These are phyloP conservation scores for Philopotamus ludificatus DNA, from an alignment of 1,140 invertebrate species.

Conservation along the genomic window DNA sequence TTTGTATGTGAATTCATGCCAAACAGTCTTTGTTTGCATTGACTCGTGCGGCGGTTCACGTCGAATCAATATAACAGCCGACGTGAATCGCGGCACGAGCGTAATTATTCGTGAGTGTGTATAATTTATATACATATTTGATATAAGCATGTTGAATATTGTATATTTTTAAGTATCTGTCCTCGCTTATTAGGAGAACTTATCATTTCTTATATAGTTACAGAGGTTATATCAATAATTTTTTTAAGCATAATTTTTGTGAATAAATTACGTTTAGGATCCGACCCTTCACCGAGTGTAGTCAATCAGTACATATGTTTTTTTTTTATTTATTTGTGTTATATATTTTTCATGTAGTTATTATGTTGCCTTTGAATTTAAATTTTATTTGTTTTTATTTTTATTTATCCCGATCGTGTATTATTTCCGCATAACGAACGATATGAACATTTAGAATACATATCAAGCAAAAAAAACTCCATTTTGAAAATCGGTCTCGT, in stretches of 20 bases:
- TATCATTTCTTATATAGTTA: slow-evolving; percentile 32
- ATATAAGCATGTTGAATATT: background rate
- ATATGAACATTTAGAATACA: too few species aligned
- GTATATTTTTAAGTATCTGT: slow-evolving; percentile 18
- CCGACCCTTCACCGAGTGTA: slow-evolving; percentile 3
- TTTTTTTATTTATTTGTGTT: slow-evolving; percentile 42
- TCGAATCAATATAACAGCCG: too few species aligned
- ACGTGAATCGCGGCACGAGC: too few species aligned
- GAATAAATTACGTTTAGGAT: slow-evolving; percentile 8
- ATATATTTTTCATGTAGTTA: slow-evolving; percentile 42
- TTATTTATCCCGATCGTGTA: too few species aligned
- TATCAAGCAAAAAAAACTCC: too few species aligned
- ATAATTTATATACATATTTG: slow-evolving; percentile 2
- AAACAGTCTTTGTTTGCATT: slow-evolving; percentile 9
- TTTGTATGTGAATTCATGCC: background rate
- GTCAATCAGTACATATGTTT: slow-evolving; percentile 34
- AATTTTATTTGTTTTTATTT: slow-evolving; percentile 41
- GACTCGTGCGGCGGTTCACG: too few species aligned
- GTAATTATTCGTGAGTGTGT: too few species aligned
- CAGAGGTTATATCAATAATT: slow-evolving; percentile 14
- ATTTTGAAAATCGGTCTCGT: too few species aligned
- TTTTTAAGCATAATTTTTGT: slow-evolving; percentile 20
- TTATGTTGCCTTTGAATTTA: slow-evolving; percentile 39
- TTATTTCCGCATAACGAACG: too few species aligned
- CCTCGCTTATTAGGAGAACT: slow-evolving; percentile 33